These are phyloP conservation scores for Steinernema scapterisci DNA, from an alignment of 2,888 invertebrate genomes.

Conservation along the genomic window DNA sequence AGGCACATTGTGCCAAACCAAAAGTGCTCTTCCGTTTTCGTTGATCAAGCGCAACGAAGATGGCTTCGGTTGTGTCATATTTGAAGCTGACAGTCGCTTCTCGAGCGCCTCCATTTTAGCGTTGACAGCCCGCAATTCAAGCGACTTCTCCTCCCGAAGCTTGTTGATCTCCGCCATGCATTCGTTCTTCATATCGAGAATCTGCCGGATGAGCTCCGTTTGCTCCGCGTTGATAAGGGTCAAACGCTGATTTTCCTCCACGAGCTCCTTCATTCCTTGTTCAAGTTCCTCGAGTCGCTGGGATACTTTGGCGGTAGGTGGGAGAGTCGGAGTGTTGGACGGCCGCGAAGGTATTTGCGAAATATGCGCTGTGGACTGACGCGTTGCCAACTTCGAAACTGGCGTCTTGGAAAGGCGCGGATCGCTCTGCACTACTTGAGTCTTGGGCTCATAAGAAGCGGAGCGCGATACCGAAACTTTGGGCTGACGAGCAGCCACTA, in stretches of 20 bases:
- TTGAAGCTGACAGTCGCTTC: background rate
- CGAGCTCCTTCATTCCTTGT: background rate
- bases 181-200: background rate
- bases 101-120: background rate
- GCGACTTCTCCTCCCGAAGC: background rate
- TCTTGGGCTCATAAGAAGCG: too few relatives aligned
- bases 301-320: too few relatives aligned
- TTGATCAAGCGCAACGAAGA: background rate
- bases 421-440: too few relatives aligned
- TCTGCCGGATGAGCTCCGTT: background rate
- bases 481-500: too few relatives aligned
- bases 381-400: too few relatives aligned
- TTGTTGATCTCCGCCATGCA: background rate
- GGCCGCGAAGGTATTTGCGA: too few relatives aligned
- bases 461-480: too few relatives aligned
- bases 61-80: background rate
- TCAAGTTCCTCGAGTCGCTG: too few relatives aligned
- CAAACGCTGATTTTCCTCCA: background rate
- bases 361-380: too few relatives aligned
- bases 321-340: too few relatives aligned
- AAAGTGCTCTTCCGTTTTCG: background rate
- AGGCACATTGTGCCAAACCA: background rate
- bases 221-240: constrained; percentile 8
- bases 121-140: background rate
- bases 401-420: too few relatives aligned